Base-by-base conservation (phyloP, 2,113 vertebrate genomes). In the Rafetus swinhoei region DNA sequence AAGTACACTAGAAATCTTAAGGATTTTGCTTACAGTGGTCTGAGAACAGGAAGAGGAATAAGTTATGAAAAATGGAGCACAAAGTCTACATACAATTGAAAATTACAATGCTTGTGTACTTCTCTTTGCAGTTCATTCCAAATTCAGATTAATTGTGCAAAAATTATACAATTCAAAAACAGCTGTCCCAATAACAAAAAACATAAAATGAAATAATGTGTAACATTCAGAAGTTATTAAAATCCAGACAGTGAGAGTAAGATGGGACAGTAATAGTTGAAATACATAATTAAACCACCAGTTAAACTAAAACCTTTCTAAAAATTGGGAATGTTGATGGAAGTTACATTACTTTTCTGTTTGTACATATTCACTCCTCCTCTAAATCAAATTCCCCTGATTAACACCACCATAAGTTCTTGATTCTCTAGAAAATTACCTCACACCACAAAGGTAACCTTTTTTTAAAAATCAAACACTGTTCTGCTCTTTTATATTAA, bases 1-100 rank as follows among this genome's bases (percentile, higher is more conserved):
- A 92, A 97, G 32, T 69, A 93, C n/a, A 90, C 29, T 53, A 86
- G 65, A 88, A 79, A 50, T 86, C 90, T 12, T 96, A 97, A 89
- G 84, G 79, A 45, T 97, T 98, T 98, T 98, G 98, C 98, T 98
- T 98, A 98, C 94, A 98, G 97, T 98, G 98, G 98, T 98, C 97
- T 98, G 97, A 98, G 98, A 98, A 97, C 96, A 97, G 60, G 90
- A 96, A 88, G 69, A 96, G 91, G 94, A 88, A 93, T 89, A 97
- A 97, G 88, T 90, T 97, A 97, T 94, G 95, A 95, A 97, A 96
- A 96, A 97, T 85, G 83, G 96, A 97, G 82, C 93, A 97, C 96
- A 98, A 96, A 93, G 60, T 96, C 87, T 97, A 97, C 94, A 98
- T 96, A 98, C 97, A 98, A 96, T 55, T 91, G 90, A 91, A 92